Percentiles rank a stretch among this genome's conserved stretches.
phyloP scores from a whole-genome alignment of 64 coral and sea anemone species.

The Catalaphyllia jardinei region DNA sequence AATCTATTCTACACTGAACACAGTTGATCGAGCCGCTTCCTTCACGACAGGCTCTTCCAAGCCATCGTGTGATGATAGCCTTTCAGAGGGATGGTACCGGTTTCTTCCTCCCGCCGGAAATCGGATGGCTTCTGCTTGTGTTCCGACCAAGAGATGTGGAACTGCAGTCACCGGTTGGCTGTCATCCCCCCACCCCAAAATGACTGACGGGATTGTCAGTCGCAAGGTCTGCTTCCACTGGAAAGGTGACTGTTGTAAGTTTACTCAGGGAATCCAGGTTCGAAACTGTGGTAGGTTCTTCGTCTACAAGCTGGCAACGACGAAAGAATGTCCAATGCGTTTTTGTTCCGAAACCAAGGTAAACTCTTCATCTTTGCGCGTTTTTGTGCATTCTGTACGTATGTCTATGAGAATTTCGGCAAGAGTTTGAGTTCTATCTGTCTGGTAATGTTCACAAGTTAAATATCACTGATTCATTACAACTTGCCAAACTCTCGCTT shows the following conservation, averaged over 20 bases:
- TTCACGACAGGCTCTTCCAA: too few species aligned
- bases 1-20: conserved; percentile 2
- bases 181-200: not conserved
- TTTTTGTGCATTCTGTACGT: too few species aligned
- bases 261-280: conserved; percentile 19
- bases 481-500: too few species aligned
- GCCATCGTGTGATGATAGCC: not conserved
- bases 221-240: conserved; percentile 54
- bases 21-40: not conserved
- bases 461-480: too few species aligned
- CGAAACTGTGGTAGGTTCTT: conserved; percentile 59
- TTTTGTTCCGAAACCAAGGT: not conserved
- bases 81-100: conserved; percentile 32
- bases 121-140: conserved; percentile 12
- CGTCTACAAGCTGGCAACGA: conserved; percentile 51
- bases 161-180: conserved; percentile 38
- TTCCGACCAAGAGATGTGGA: not conserved
- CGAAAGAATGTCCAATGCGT: not conserved
- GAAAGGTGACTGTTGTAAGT: not conserved
- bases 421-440: too few species aligned
- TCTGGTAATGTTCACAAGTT: too few species aligned
- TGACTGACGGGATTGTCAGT: conserved; percentile 31
- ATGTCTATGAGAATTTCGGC: too few species aligned
- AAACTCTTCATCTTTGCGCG: not conserved
- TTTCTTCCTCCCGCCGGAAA: conserved; percentile 11